Percentiles rank a stretch among this genome's conserved stretches.
Conservation (phyloP, 1,140 invertebrate genomes). For the Aphidius ervi region DNA sequence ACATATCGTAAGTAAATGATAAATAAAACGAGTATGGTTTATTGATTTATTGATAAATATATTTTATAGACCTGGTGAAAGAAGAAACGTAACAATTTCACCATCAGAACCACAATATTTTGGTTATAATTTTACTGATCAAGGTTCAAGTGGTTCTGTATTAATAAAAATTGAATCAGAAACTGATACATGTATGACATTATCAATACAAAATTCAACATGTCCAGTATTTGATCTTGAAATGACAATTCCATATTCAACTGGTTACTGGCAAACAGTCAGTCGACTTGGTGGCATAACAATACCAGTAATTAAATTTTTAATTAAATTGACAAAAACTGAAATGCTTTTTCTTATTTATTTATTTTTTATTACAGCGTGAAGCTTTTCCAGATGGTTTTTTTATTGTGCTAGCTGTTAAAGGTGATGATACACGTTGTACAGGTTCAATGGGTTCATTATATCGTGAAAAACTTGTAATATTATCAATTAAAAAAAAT, state of each 20-base stretch:
- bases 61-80: conserved; percentile 23
- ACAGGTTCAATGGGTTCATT: conserved; percentile 41
- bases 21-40: not conserved
- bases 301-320: conserved; percentile 46
- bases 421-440: conserved; percentile 71
- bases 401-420: conserved; percentile 78
- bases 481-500: conserved; percentile 52
- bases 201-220: conserved; percentile 62
- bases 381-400: conserved; percentile 62
- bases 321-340: not conserved
- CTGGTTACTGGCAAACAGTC: conserved; percentile 64
- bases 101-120: conserved; percentile 58
- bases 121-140: conserved; percentile 53
- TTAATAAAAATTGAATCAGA: conserved; percentile 55
- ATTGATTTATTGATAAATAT: conserved; percentile 12
- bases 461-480: conserved; percentile 55
- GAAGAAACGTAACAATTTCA: conserved; percentile 33
- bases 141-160: conserved; percentile 51
- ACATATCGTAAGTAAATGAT: conserved; percentile 42
- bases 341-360: not conserved
- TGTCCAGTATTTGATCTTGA: conserved; percentile 61
- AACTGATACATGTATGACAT: conserved; percentile 56
- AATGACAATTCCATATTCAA: conserved; percentile 57
- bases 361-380: conserved; percentile 27
- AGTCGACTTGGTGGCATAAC: conserved; percentile 60